Evolutionary conservation across 2,113 vertebrate genomes (phyloP).

Genomic region (Spea multiplicata): DNA sequence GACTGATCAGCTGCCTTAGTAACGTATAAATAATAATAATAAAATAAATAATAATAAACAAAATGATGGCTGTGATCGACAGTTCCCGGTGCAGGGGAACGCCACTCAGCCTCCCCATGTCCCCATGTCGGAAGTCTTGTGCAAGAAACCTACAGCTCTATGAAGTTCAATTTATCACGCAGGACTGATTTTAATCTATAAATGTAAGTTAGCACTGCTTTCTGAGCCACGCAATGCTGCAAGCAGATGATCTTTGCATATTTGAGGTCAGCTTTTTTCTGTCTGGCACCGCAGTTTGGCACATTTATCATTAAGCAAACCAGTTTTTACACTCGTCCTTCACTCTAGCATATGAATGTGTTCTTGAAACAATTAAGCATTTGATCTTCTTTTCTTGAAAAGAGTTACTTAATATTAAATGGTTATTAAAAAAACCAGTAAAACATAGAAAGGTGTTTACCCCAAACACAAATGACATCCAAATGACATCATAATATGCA

Average conservation of each 20-base stretch:
- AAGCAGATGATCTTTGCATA: neutral
- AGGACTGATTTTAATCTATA: no score
- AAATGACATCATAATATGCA: no score
- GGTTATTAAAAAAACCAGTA: neutral
- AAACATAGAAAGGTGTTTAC: neutral
- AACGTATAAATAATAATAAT: no score
- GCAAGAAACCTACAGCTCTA: no score
- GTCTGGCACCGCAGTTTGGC: constrained; percentile 1
- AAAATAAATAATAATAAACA: no score
- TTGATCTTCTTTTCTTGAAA: neutral
- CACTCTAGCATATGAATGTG: neutral
- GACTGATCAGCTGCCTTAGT: no score
- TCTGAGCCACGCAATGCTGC: neutral
- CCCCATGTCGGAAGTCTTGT: no score
- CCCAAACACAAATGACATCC: neutral
- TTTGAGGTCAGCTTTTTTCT: neutral
- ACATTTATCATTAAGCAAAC: constrained; percentile 2
- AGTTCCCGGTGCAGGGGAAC: no score
- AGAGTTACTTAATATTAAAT: neutral
- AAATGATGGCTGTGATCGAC: no score
- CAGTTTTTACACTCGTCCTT: neutral
- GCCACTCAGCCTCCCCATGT: no score
- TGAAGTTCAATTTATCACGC: no score
- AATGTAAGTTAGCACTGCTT: no score
- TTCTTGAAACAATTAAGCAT: constrained; percentile 1